These are phyloP conservation scores for Orientallactaga bullata DNA, from an alignment of 2,113 vertebrate genomes.

Conservation along the genomic window DNA sequence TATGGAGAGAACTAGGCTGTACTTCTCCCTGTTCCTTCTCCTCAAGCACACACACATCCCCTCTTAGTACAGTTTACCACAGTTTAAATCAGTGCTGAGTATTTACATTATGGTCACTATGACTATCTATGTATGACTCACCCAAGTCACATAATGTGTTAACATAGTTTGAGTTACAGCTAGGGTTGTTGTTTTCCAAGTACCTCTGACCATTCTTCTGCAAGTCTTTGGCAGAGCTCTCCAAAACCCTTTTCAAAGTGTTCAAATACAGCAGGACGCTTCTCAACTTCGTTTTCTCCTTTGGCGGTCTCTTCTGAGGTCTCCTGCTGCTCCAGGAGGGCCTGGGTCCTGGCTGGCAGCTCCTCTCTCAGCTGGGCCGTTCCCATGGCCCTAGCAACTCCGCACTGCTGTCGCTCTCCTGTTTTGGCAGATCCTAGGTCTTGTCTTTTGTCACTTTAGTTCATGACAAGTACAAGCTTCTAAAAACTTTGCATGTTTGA, in stretches of 20 bases:
- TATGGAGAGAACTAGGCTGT: neutral
- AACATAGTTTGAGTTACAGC: neutral
- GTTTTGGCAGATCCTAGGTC: neutral
- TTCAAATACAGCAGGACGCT: neutral
- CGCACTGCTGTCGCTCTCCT: neutral
- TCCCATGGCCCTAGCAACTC: neutral
- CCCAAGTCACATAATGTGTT: neutral
- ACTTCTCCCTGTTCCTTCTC: neutral
- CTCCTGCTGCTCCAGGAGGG: neutral
- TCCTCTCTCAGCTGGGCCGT: neutral
- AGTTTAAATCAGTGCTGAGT: constrained; percentile 18
- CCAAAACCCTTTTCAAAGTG: neutral
- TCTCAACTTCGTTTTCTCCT: constrained; percentile 3
- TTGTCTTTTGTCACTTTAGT: constrained; percentile 2
- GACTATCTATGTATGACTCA: neutral
- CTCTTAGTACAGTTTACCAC: neutral
- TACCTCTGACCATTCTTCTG: neutral
- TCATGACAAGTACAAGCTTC: neutral
- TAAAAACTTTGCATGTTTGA: neutral
- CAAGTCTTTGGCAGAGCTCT: constrained; percentile 29
- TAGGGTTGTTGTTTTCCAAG: constrained; percentile 41
- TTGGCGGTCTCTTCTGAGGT: neutral
- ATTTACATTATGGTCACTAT: neutral
- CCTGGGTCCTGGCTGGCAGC: neutral
- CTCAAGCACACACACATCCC: too few relatives aligned